A percentile compares a stretch with the other conserved stretches of the same genome.
Conservation (phyloP, 2,113 vertebrate species). For the Fregata magnificens region DNA sequence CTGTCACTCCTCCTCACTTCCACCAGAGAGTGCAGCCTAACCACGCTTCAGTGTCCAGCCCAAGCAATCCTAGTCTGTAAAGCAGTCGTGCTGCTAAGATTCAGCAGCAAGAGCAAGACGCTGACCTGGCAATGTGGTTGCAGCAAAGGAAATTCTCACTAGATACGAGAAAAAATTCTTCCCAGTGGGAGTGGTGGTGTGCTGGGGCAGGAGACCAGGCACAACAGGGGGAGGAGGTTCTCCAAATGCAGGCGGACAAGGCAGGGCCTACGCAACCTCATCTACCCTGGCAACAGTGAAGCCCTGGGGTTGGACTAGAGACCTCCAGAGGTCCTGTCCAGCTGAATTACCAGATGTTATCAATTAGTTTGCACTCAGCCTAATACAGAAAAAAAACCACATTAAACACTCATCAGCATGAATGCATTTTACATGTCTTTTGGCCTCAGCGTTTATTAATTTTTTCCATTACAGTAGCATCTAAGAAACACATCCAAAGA, state of each 20-base stretch:
- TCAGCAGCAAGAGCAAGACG: not conserved
- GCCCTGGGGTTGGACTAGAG: not conserved
- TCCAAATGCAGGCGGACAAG: not conserved
- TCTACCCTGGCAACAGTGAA: not conserved
- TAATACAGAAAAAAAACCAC: not conserved
- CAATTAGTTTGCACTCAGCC: not conserved
- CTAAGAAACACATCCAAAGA: not conserved
- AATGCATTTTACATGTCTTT: not conserved
- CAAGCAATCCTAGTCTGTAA: not conserved
- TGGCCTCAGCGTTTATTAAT: not conserved
- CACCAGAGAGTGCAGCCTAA: not conserved
- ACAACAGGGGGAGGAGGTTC: rapidly evolving
- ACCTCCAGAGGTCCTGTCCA: not conserved
- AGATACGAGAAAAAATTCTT: not conserved
- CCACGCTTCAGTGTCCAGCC: not conserved
- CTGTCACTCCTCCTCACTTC: not conserved
- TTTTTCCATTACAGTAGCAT: not conserved
- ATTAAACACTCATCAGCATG: not conserved
- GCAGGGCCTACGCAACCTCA: not conserved
- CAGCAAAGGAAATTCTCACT: not conserved
- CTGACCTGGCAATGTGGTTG: not conserved
- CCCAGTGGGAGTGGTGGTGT: not conserved
- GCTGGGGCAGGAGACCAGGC: not conserved
- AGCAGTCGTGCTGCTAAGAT: not conserved
- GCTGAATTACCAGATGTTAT: not conserved